A percentile compares a stretch with the other conserved stretches of the same genome.
Evolutionary conservation across 2,113 vertebrate species (phyloP).

Genomic region (Sapajus apella): DNA sequence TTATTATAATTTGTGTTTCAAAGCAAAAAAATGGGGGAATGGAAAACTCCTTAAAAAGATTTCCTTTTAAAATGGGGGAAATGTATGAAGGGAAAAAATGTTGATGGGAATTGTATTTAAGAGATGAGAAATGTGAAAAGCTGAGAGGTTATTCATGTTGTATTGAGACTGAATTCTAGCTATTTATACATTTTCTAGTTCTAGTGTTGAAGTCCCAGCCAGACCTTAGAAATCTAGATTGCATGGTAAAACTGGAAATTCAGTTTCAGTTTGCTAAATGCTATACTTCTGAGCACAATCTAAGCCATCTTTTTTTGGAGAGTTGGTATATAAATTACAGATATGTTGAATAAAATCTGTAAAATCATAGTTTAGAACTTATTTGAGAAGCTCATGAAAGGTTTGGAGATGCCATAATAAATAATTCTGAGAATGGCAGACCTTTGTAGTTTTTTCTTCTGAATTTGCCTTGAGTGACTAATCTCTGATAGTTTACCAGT

Average conservation of each 20-base stretch:
- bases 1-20: background rate
- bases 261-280: background rate
- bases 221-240: background rate
- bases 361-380: background rate
- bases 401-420: background rate
- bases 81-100: background rate
- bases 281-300: background rate
- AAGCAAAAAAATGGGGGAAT: background rate
- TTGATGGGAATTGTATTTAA: background rate
- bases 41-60: background rate
- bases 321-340: background rate
- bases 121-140: background rate
- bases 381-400: slow-evolving; percentile 4
- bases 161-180: background rate
- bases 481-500: background rate
- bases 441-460: background rate
- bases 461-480: background rate
- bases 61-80: slow-evolving; percentile 11
- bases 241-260: background rate
- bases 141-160: background rate
- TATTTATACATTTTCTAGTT: background rate
- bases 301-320: background rate
- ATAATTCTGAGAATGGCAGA: background rate
- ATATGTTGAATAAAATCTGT: background rate
- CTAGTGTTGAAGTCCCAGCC: background rate